Evolutionary conservation across 2,888 invertebrate genomes (phyloP).

Genomic region (Luffia ferchaultella): DNA sequence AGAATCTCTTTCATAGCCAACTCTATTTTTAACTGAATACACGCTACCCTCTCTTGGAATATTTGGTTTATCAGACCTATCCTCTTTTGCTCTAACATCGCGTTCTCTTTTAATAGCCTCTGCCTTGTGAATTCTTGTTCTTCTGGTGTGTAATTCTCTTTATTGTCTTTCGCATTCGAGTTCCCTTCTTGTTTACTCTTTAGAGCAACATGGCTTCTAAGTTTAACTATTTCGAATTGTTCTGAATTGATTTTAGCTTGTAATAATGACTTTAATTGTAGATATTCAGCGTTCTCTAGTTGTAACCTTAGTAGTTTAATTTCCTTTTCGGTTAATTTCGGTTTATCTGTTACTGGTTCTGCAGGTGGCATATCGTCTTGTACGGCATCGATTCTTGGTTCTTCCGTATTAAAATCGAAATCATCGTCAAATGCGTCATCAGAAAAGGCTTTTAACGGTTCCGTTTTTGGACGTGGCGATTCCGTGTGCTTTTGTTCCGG

Average conservation of each 20-base stretch:
- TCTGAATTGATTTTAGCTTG: conserved; percentile 77
- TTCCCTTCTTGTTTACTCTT: conserved; percentile 52
- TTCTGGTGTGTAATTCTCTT: conserved; percentile 38
- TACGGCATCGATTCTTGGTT: conserved; percentile 22
- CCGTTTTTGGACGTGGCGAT: conserved; percentile 26
- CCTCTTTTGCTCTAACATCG: conserved; percentile 73
- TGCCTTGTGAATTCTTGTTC: conserved; percentile 43
- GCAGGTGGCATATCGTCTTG: conserved; percentile 22
- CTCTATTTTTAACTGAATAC: conserved; percentile 76
- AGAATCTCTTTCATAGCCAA: conserved; percentile 67
- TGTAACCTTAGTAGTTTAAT: conserved; percentile 66
- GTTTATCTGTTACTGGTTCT: conserved; percentile 37
- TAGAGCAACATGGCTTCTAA: conserved; percentile 62
- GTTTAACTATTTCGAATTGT: conserved; percentile 73
- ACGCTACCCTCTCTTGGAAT: conserved; percentile 75
- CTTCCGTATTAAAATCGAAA: conserved; percentile 28
- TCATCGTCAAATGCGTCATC: conserved; percentile 40
- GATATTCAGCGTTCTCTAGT: conserved; percentile 71
- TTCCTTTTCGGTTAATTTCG: conserved; percentile 67
- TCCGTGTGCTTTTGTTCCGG: conserved; percentile 10
- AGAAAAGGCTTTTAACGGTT: conserved; percentile 26
- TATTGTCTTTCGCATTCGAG: conserved; percentile 34
- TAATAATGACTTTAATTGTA: conserved; percentile 73
- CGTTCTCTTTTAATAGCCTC: conserved; percentile 68
- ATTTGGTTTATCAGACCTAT: conserved; percentile 72